Evolutionary conservation across 2,113 vertebrate species (phyloP).

Genomic region (Megatriorchis doriae): DNA sequence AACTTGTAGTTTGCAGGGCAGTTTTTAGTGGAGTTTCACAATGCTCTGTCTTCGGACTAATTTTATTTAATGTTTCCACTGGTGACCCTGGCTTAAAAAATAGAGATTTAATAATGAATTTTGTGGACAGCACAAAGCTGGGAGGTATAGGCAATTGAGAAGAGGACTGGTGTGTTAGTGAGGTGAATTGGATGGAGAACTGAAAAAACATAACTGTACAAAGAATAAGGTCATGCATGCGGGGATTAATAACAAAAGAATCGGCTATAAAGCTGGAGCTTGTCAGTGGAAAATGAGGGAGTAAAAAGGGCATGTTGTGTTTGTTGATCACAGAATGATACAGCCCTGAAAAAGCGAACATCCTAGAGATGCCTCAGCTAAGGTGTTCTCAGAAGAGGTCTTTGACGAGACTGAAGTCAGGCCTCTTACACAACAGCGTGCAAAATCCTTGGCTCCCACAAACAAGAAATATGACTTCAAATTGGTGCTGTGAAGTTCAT

Average conservation of each 20-base stretch:
- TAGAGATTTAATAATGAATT: background rate
- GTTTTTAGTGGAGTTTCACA: background rate
- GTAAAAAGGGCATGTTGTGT: background rate
- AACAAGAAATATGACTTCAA: background rate
- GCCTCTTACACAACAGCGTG: background rate
- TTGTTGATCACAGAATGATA: background rate
- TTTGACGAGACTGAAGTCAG: background rate
- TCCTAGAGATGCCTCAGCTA: background rate
- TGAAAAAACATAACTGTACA: background rate
- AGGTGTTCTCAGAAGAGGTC: background rate
- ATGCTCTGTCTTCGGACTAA: background rate
- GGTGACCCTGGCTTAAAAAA: constrained; percentile 12
- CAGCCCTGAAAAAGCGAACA: background rate
- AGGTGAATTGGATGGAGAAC: background rate
- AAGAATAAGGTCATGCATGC: background rate
- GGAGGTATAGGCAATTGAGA: background rate
- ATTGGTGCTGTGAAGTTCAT: background rate
- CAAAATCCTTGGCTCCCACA: background rate
- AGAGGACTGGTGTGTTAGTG: background rate
- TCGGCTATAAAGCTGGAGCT: background rate
- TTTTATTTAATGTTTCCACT: constrained; percentile 17
- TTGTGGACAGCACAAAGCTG: background rate
- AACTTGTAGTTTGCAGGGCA: background rate
- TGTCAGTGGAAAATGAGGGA: background rate
- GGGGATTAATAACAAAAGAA: background rate